Percentiles rank a stretch among this genome's conserved stretches.
Conservation (phyloP, 2,888 invertebrate species). For the Protophormia terraenovae region DNA sequence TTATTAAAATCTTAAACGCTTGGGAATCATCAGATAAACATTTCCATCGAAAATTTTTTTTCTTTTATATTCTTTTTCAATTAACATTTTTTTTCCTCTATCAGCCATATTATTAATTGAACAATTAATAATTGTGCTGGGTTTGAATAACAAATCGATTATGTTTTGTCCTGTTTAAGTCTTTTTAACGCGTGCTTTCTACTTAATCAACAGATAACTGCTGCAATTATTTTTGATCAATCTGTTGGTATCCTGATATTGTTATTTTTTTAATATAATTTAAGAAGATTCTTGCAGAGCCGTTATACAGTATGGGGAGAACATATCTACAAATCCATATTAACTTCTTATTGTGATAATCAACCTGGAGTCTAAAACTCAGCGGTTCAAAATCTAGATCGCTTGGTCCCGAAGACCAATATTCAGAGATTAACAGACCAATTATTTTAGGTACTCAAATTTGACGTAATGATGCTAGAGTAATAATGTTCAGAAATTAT, state of each 20-base stretch:
- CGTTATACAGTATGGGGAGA: background rate
- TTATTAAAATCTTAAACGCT: background rate
- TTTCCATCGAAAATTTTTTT: slow-evolving; percentile 1
- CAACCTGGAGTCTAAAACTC: too few species aligned
- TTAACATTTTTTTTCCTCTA: background rate
- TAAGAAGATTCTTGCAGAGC: background rate
- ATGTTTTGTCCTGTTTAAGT: background rate
- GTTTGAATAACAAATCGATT: background rate
- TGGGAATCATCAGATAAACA: slow-evolving; percentile 20
- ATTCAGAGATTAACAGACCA: too few species aligned
- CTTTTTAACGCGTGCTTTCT: background rate
- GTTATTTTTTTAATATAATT: background rate
- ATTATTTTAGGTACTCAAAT: too few species aligned
- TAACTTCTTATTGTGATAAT: too few species aligned
- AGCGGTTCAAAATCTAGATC: too few species aligned
- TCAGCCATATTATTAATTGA: background rate
- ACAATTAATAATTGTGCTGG: background rate
- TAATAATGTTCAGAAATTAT: too few species aligned
- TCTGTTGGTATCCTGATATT: background rate
- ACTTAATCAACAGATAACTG: background rate
- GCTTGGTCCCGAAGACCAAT: too few species aligned
- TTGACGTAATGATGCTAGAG: too few species aligned
- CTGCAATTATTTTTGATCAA: slow-evolving; percentile 10
- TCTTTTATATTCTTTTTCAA: slow-evolving; percentile 24
- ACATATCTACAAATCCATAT: too few species aligned